These are phyloP conservation scores for Andrena haemorrhoa DNA, from an alignment of 2,888 invertebrate genomes.

Conservation along the genomic window DNA sequence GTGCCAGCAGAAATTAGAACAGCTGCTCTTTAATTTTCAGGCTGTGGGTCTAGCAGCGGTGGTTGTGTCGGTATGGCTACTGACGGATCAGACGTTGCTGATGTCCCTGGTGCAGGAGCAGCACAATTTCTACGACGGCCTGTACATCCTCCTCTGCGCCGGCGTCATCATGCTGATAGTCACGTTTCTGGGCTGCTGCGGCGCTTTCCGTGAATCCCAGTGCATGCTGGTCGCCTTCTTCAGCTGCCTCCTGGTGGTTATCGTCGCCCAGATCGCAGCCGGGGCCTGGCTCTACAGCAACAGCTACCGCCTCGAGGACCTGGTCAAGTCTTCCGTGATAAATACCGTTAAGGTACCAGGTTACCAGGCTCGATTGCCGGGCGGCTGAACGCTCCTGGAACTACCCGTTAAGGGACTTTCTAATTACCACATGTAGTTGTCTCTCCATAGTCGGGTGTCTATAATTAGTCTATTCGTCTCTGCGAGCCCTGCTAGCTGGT, in stretches of 20 bases:
- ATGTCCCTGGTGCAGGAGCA: conserved; percentile 89
- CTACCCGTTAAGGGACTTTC: conserved; percentile 18
- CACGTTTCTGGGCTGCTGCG: conserved; percentile 93
- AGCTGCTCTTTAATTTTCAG: conserved; percentile 85
- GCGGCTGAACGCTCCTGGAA: not conserved
- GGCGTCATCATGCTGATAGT: conserved; percentile 91
- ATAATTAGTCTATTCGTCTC: conserved; percentile 44
- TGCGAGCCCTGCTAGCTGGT: not conserved
- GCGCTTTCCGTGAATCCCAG: conserved; percentile 91
- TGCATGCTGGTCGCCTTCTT: conserved; percentile 93
- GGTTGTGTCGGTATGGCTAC: conserved; percentile 91
- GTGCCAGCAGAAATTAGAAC: too few relatives aligned
- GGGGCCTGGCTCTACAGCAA: conserved; percentile 92
- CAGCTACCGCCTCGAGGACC: conserved; percentile 88
- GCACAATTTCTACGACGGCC: conserved; percentile 88
- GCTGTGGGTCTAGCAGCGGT: conserved; percentile 90
- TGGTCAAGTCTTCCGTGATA: conserved; percentile 86
- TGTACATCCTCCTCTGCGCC: conserved; percentile 90
- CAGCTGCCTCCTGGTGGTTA: conserved; percentile 90
- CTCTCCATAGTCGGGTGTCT: not conserved
- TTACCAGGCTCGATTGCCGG: conserved; percentile 18
- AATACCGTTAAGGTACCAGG: conserved; percentile 80
- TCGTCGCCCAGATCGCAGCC: conserved; percentile 92
- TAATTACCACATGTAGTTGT: conserved; percentile 20
- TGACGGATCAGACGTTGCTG: conserved; percentile 91